Evolutionary conservation across 2,797 vertebrate species (phyloP).

Genomic region (Xerus rutilus): DNA sequence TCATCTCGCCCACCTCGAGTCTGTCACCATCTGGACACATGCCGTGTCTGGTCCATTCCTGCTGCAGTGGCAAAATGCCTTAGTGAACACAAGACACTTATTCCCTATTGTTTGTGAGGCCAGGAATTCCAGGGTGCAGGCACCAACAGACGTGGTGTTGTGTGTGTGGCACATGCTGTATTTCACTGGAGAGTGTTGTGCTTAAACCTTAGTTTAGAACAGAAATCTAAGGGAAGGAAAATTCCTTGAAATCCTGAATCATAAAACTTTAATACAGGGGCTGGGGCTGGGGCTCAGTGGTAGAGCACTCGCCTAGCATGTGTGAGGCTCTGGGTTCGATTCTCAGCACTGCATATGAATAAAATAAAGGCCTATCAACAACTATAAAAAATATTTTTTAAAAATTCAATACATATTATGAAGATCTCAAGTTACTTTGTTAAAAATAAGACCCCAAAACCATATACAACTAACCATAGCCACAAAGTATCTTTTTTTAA

Average conservation of each 20-base stretch:
- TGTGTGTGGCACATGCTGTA: not conserved
- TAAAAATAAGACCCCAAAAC: not conserved
- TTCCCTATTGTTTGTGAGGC: too few relatives aligned
- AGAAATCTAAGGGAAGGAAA: slow-evolving; percentile 11
- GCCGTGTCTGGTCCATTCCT: too few relatives aligned
- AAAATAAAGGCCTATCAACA: too few relatives aligned
- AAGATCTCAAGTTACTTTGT: not conserved
- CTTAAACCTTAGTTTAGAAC: not conserved
- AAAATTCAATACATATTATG: not conserved
- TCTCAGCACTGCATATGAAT: too few relatives aligned
- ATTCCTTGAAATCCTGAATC: not conserved
- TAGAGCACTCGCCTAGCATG: too few relatives aligned
- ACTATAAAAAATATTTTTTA: too few relatives aligned
- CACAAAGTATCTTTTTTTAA: not conserved
- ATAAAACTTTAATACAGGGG: not conserved
- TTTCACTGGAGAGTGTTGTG: slow-evolving; percentile 11
- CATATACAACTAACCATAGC: not conserved
- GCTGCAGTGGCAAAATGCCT: not conserved
- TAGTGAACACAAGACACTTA: not conserved
- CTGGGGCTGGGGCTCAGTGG: too few relatives aligned
- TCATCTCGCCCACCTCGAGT: not conserved
- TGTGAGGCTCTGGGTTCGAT: too few relatives aligned
- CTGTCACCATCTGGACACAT: not conserved
- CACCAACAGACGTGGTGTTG: not conserved
- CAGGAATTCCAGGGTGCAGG: too few relatives aligned